These are phyloP conservation scores for Falco cherrug DNA, from an alignment of 2,797 vertebrate genomes.

Conservation along the genomic window DNA sequence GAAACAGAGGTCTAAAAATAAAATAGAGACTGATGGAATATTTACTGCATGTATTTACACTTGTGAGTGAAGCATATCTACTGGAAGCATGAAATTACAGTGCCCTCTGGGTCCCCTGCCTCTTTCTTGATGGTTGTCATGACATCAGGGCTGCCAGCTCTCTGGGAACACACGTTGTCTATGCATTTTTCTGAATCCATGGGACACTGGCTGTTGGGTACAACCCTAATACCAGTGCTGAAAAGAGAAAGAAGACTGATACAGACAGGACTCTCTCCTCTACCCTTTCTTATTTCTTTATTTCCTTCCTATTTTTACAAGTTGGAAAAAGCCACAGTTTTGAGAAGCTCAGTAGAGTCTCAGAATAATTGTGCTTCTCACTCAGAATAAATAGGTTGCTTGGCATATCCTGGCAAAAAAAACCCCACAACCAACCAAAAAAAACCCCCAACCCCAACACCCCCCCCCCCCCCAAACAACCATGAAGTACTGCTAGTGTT, in stretches of 20 bases:
- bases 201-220: background rate
- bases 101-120: background rate
- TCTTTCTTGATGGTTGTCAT: background rate
- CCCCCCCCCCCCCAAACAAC: no score
- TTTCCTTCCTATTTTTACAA: background rate
- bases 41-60: background rate
- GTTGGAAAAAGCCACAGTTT: background rate
- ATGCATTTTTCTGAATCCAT: background rate
- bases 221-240: background rate
- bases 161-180: background rate
- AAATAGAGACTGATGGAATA: background rate
- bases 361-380: background rate
- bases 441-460: no score
- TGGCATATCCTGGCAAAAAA: background rate
- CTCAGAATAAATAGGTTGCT: background rate
- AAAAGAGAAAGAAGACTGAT: background rate
- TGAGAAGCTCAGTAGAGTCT: background rate
- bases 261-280: background rate
- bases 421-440: background rate
- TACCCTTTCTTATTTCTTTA: background rate
- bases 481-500: background rate
- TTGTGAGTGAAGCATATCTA: background rate
- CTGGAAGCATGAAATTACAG: background rate
- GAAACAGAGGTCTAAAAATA: background rate
- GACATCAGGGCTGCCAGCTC: background rate